Evolutionary conservation across 2,888 invertebrate genomes (phyloP), one percentile per base, ranked within the genome.

Genomic region (Caenorhabditis panamensis): DNA sequence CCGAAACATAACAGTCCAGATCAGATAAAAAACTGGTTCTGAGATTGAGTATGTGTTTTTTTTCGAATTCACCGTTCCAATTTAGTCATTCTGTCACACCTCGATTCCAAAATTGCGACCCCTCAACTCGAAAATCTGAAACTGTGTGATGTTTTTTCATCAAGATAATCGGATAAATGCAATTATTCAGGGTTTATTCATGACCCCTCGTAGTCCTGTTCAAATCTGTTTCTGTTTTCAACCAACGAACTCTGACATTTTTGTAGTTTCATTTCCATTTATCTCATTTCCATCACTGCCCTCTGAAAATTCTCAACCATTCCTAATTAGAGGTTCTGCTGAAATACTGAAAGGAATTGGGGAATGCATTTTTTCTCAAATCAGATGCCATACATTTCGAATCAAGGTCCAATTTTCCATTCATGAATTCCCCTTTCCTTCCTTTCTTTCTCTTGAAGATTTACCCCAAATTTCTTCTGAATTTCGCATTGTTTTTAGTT

Each of bases 121-220:
- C 41, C 41, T 31, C 53, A 41, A 49, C 13, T 47, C 31, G 53
- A 58, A 8, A 4, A 58, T 68, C 77, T 77, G 62, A 62, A 68
- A 58, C 41, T 68, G 69, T 69, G 69, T 77, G 58, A 63, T 69
- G 54, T 71, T 72, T 71, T 71, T 61, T 61, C 22, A 56, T 64
- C 51, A 47, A 62, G 51, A 28, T 82, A 84, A 84, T 84, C 84
- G 84, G 84, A 82, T 81, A 78, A 84, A 73, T 77, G 79, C 84
- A 84, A 84, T 84, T 84, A 84, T 84, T 79, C 79, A 82, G 84
- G 84, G 82, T 76, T 84, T 82, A 83, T 82, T 78, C 79, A 83
- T 83, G 82, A 72, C 63, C 56, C 63, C 36, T 31, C 28, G 28
- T 59, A 58, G 28, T 66, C 47, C 24, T 64, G 51, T 73, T 64